Conservation (phyloP, 2,888 invertebrate genomes). For the Abscondita cerata region DNA sequence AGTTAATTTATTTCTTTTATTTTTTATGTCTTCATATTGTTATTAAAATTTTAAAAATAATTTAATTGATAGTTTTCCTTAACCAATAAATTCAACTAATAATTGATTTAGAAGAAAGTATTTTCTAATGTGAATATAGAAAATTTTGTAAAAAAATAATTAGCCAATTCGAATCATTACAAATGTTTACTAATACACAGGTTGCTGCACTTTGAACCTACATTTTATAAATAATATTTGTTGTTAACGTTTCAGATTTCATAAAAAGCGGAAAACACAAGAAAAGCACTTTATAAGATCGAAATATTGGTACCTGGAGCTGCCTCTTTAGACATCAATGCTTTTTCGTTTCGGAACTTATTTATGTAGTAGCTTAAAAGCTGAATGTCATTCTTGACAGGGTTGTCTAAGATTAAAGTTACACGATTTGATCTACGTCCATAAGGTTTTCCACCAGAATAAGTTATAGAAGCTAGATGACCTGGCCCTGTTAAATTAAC, state of each 20-base stretch:
- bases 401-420: conserved; percentile 68
- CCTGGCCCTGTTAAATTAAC: conserved; percentile 69
- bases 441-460: conserved; percentile 80
- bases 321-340: conserved; percentile 48
- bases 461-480: conserved; percentile 83
- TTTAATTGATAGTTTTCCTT: too few relatives aligned
- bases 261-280: background rate
- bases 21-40: too few relatives aligned
- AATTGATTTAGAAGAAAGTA: too few relatives aligned
- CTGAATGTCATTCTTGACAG: conserved; percentile 85
- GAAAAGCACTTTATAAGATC: conserved; percentile 12
- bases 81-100: too few relatives aligned
- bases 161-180: too few relatives aligned
- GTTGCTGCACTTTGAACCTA: background rate
- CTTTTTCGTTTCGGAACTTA: conserved; percentile 65
- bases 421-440: conserved; percentile 71
- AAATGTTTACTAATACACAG: too few relatives aligned
- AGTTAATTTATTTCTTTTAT: too few relatives aligned
- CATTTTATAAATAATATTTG: background rate
- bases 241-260: conserved; percentile 22
- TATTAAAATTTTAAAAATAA: too few relatives aligned
- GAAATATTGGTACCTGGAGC: conserved; percentile 32
- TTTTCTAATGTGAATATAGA: too few relatives aligned
- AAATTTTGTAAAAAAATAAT: too few relatives aligned
- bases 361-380: conserved; percentile 87